phyloP scores from a whole-genome alignment of 2,888 invertebrate species.

The Neocrepidodera transversa region DNA sequence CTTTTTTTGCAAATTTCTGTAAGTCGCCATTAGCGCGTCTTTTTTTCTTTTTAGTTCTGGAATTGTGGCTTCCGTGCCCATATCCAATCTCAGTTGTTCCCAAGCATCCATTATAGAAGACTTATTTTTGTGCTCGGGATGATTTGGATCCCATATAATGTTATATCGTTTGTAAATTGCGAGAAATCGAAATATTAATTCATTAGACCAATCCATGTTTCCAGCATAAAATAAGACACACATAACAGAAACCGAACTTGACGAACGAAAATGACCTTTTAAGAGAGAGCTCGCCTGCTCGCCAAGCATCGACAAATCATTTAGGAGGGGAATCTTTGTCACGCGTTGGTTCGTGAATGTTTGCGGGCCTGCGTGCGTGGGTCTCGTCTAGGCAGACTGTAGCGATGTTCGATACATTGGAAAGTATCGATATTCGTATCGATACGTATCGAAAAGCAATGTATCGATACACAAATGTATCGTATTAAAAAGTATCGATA shows the following conservation, averaged over 20 bases:
- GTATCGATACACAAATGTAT: too few relatives aligned
- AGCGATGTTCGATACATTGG: too few relatives aligned
- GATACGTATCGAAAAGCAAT: too few relatives aligned
- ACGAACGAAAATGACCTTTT: neutral
- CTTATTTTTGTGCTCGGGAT: conserved; percentile 59
- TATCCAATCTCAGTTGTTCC: conserved; percentile 58
- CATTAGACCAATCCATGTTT: conserved; percentile 52
- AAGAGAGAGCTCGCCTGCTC: neutral
- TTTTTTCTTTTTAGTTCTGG: conserved; percentile 62
- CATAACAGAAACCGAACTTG: neutral
- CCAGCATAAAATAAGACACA: neutral
- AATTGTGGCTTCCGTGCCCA: conserved; percentile 57
- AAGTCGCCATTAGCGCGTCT: conserved; percentile 62
- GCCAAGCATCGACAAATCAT: conserved; percentile 4
- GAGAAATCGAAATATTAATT: conserved; percentile 59
- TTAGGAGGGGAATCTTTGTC: neutral
- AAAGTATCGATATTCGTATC: too few relatives aligned
- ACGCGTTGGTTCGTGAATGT: conserved; percentile 4
- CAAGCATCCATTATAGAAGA: conserved; percentile 59
- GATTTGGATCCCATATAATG: conserved; percentile 61
- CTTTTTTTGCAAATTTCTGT: conserved; percentile 58
- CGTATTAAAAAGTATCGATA: too few relatives aligned
- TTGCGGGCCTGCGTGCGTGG: conserved; percentile 1
- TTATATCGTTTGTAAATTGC: conserved; percentile 59
- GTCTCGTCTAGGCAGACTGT: too few relatives aligned